Evolutionary conservation across 2,888 invertebrate species (phyloP), one percentile per base, ranked within the genome.

Genomic region (Heliconius charithonia): DNA sequence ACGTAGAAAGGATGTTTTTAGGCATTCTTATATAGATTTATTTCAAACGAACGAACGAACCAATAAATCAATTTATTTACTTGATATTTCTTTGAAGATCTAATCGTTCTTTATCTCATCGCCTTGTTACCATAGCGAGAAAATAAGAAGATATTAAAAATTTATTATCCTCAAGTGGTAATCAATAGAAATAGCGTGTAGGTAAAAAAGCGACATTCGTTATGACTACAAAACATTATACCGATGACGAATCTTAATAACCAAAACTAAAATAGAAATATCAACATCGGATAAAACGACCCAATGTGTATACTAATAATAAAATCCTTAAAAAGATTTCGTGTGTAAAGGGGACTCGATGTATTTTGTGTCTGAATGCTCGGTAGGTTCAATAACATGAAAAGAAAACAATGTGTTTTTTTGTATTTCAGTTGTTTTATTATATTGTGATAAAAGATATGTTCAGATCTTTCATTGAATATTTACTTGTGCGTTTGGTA

Each of bases 291-390:
- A 69, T 25, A 41, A 69, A 69, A 67, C n/a, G 6, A 69, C 69
- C 69, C 69, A 41, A 66, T 66, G 32, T 41, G 16, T 69, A 27
- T 69, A 69, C 25, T 69, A 69, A 69, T 69, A 69, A 41, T 41
- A 69, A 69, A 69, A 69, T 41, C 69, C 16, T 69, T 69, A 45
- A 69, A 41, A 41, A 25, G 41, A 41, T 45, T 67, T 67, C 16
- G 9, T 69, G 9, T 69, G 25, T 69, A 16, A 45, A 41, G 41
- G 69, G 19, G 25, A 69, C 16, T 37, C 41, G 7, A 25, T 25
- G 41, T 69, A 69, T 67, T 67, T 67, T 67, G n/a, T 67, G n/a
- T 37, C 66, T 12, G n/a, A 67, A 37, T 9, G 69, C 41, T n/a
- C 25, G 41, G 69, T 41, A 41, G 67, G 67, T 41, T 41, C 41